phyloP scores from a whole-genome alignment of 1,140 invertebrate genomes.

The Helicoverpa armigera region DNA sequence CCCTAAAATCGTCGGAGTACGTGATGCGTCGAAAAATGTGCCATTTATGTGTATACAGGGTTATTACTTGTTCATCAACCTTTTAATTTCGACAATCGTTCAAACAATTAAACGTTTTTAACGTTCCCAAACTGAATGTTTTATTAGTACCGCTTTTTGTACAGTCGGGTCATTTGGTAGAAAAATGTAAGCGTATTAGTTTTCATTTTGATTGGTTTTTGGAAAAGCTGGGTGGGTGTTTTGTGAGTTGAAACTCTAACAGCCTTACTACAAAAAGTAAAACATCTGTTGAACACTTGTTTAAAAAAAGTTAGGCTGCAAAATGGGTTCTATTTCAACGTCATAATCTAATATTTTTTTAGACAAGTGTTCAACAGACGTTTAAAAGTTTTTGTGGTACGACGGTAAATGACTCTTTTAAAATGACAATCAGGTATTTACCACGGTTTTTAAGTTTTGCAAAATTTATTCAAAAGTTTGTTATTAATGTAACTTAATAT shows the following conservation, averaged over 20 bases:
- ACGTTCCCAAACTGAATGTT: slow-evolving; percentile 11
- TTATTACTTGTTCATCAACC: slow-evolving; percentile 51
- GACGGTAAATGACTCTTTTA: no score
- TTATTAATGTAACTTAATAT: no score
- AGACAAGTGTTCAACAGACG: no score
- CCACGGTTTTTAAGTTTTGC: no score
- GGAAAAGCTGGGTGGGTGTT: slow-evolving; percentile 12
- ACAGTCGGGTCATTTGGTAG: background rate
- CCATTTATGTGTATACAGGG: slow-evolving; percentile 41
- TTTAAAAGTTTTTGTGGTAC: no score
- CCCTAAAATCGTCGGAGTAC: slow-evolving; percentile 13
- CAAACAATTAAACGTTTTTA: slow-evolving; percentile 47
- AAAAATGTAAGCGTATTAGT: slow-evolving; percentile 24
- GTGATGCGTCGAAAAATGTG: slow-evolving; percentile 48
- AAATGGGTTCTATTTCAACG: no score
- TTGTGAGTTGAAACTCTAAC: background rate
- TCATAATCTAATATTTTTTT: no score
- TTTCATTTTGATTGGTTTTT: slow-evolving; percentile 2
- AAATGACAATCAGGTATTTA: no score
- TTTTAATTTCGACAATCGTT: slow-evolving; percentile 48
- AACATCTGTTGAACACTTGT: no score
- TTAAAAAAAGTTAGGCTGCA: no score
- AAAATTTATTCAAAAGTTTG: no score
- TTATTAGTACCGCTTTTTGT: slow-evolving; percentile 34
- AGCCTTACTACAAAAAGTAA: no score